Evolutionary conservation across 2,888 invertebrate species (phyloP), one percentile per base, ranked within the genome.

Genomic region (Diogma glabrata): DNA sequence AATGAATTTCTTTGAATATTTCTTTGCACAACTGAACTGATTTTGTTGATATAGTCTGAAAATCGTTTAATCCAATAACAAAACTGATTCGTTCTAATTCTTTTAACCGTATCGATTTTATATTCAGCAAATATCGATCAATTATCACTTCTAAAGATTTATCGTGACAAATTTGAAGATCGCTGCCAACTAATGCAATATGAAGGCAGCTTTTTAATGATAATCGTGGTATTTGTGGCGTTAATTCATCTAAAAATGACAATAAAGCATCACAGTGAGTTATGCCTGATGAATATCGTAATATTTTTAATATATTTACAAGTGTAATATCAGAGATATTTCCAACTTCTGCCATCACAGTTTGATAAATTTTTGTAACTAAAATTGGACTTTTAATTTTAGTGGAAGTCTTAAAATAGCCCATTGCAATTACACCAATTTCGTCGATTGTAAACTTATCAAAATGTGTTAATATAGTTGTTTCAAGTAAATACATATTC

Each of bases 331-430:
- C 81, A 61, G 82, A 75, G 10, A 84, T 70, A 4, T 62, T 67
- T 19, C 74, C 65, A 16, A 75, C 60, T 55, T 78, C 70, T 8
- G 70, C 62, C n/a, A 72, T 71, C 1, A 80, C 63, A 60, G 71
- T 73, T 2, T 68, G 57, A 28, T 82, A 75, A 2, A 82, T 71
- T 49, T 70, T 69, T 3, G 67, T 58, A 1, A 79, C 50, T 38
- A 84, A 59, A 1, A 65, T 61, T 3, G 63, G 57, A 63, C 70
- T 76, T 54, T 75, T 73, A 47, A 88, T 72, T 14, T 72, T 75
- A 2, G 79, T 81, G 67, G 80, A 75, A 14, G 80, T 81, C 70
- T 87, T 87, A 60, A 89, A 89, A 64, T 84, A 87, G 0, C 83
- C 86, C 77, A 85, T 79, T 4, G 81, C 75, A 57, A 84, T 74